phyloP scores from a whole-genome alignment of 2,113 vertebrate species.

The Sylvietta virens region DNA sequence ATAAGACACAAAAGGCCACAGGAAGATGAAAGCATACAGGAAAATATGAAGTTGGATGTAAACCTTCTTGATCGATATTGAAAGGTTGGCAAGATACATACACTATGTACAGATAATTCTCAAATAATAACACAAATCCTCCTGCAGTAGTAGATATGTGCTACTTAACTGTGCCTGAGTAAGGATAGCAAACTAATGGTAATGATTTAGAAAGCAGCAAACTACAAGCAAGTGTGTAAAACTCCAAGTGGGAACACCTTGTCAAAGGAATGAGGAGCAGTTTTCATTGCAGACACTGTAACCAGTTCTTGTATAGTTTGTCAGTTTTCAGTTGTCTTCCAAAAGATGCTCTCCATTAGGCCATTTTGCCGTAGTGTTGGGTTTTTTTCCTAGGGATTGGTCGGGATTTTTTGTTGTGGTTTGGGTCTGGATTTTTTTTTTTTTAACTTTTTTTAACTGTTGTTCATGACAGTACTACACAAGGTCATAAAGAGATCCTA shows the following conservation, averaged over 20 bases:
- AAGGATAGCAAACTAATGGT: not conserved
- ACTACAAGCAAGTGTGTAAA: not conserved
- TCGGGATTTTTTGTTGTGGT: fast-evolving
- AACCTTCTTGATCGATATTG: not conserved
- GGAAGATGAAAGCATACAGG: not conserved
- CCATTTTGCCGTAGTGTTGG: not conserved
- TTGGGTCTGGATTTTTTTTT: not conserved
- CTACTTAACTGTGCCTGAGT: not conserved
- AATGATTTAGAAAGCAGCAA: not conserved
- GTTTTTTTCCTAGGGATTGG: not conserved
- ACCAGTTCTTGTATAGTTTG: not conserved
- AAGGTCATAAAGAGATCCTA: not conserved
- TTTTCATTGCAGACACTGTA: not conserved
- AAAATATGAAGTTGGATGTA: not conserved
- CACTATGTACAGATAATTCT: not conserved
- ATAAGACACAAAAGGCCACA: not conserved
- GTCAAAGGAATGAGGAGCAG: not conserved
- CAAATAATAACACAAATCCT: not conserved
- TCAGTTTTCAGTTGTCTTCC: not conserved
- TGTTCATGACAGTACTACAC: not conserved
- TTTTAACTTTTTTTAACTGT: not conserved
- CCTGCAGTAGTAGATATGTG: not conserved
- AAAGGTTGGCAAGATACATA: not conserved
- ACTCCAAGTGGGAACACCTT: not conserved
- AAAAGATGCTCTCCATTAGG: not conserved